Base-by-base conservation (phyloP, 2,797 vertebrate species). In the Eremophila alpestris region DNA sequence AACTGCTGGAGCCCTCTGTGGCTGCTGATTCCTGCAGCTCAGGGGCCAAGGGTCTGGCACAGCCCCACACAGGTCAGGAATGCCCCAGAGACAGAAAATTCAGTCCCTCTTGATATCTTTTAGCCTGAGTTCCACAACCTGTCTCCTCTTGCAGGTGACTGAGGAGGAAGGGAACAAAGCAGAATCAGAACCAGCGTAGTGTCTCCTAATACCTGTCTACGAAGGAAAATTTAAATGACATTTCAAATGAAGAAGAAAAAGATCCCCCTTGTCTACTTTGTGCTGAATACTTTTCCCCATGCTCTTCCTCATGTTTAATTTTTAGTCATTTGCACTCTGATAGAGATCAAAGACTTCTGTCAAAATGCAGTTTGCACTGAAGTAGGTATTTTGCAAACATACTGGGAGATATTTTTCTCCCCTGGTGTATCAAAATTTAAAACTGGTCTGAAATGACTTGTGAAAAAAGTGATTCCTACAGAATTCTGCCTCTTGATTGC, bases 341-440 rank as follows among this genome's bases (percentile, higher is more conserved):
- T 74, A 94, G 92, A 97, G 90, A 96, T 93, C 94, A 97, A 95
- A 97, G 82, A 21, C 34, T 93, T 83, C 86, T 92, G 92, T 94
- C 91, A 96, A 93, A 95, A 90, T 49, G 40, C 1, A 2, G 48
- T 82, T 95, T 81, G 85, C 45, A 82, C 45, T 86, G 59, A 82
- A 84, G 48, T 30, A 96, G 74, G 87, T 84, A 84, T 82, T 95
- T 94, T 94, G 89, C 77, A 91, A 94, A 94, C 74, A 93, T 60
- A 76, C 21, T 73, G 69, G 56, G 91, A 94, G 85, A 96, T 34
- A 27, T 54, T 83, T 91, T 91, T 76, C 49, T 94, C 54, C 64
- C 67, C 19, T 23, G 71, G 16, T 90, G 19, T 74, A 40, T 89
- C 56, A 84, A 26, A 84, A 64, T 77, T 92, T 90, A 91, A 91